Evolutionary conservation across 1,140 invertebrate species (phyloP), one percentile per base, ranked within the genome.

Genomic region (Spodoptera frugiperda): DNA sequence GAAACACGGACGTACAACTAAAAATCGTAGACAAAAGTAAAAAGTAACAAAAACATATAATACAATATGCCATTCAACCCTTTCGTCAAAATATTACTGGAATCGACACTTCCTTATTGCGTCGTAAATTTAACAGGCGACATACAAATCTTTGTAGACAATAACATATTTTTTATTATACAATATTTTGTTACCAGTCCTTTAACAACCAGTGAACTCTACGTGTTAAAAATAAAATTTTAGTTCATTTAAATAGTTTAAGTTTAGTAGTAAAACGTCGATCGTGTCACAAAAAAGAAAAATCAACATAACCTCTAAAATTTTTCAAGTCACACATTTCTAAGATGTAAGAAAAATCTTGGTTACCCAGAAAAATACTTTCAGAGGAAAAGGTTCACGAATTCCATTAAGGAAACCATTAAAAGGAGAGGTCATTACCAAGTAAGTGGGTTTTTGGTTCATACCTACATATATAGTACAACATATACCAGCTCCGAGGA

Each of bases 91-190:
- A 92, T 90, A 93, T 89, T 82, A 74, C 75, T 83, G 76, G 84
- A 81, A 85, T 86, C 72, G 84, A 88, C 89, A 93, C 91, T 94
- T 94, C 92, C 92, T 94, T 94, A 92, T 93, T 93, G 90, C 85
- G 53, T 83, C 90, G 83, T 91, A 94, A 93, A 93, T 92, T 89
- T 85, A 81, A 90, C 83, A 84, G 86, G 83, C 75, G 84, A 80
- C 85, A 87, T 86, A 89, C 81, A 89, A 86, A 85, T 80, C 72
- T 81, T 82, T 71, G 77, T 54, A 90, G 84, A 87, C 88, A 89
- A 89, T 89, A 82, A 86, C 65, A 68, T 79, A 72, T 84, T 84
- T 85, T 81, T 84, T 79, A 83, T 82, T 70, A 74, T 19, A 72
- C 75, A 81, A 76, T 76, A 81, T 76, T 39, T 74, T 53, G 55